Conservation (phyloP, 2,888 invertebrate species). For the Eurois occulta region DNA sequence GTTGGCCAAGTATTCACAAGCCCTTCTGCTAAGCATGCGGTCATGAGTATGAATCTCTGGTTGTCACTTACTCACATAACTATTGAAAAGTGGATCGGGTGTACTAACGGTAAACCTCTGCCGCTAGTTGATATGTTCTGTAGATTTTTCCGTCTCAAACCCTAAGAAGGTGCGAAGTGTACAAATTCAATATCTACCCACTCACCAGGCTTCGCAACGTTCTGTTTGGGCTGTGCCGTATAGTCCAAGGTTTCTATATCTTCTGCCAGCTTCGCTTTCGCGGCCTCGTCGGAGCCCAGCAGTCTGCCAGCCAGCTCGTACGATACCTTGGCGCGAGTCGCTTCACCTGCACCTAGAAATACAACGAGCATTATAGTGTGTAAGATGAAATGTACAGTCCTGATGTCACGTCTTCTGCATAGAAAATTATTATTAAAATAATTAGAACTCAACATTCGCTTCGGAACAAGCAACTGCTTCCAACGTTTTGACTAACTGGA, state of each 20-base stretch:
- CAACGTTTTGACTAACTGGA: not conserved
- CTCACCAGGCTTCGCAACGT: slow-evolving; percentile 73
- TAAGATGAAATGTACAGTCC: not conserved
- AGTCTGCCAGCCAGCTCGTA: slow-evolving; percentile 91
- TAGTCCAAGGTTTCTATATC: slow-evolving; percentile 83
- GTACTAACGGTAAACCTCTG: not conserved
- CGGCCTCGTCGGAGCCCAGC: slow-evolving; percentile 84
- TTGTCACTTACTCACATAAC: not conserved
- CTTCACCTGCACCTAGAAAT: slow-evolving; percentile 88
- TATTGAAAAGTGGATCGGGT: not conserved
- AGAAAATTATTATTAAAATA: too few species aligned
- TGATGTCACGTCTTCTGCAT: too few species aligned
- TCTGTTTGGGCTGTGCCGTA: slow-evolving; percentile 67
- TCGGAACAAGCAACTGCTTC: not conserved
- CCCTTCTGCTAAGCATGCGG: not conserved
- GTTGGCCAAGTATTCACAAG: not conserved
- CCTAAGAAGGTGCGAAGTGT: not conserved
- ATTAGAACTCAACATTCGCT: too few species aligned
- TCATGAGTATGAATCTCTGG: not conserved
- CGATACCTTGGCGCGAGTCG: slow-evolving; percentile 92
- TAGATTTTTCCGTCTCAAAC: not conserved
- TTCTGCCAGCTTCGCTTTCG: slow-evolving; percentile 80
- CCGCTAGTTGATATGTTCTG: not conserved
- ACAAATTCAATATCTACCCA: not conserved
- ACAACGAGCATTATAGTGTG: not conserved